Evolutionary conservation across 2,113 vertebrate genomes (phyloP).

Genomic region (Prunella himalayana): DNA sequence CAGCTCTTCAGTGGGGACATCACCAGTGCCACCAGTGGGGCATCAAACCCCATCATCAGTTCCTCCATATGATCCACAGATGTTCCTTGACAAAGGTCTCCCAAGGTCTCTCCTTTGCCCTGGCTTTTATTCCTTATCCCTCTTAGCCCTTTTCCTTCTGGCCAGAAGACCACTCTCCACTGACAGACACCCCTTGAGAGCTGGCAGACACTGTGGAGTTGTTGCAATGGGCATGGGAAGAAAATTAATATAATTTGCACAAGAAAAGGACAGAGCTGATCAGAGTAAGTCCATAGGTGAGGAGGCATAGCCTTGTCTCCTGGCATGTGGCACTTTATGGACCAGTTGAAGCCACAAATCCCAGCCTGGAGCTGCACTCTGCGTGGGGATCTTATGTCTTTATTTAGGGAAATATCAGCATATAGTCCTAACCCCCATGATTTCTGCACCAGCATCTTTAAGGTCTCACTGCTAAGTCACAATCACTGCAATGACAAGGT

Average conservation of each 20-base stretch:
- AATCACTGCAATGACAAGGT: fast-evolving
- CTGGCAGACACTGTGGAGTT: fast-evolving
- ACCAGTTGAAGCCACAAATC: neutral
- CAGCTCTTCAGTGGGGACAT: neutral
- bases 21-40: neutral
- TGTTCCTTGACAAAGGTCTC: neutral
- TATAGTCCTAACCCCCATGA: neutral
- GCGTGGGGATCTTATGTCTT: fast-evolving
- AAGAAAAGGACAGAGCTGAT: neutral
- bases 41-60: neutral
- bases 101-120: neutral
- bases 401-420: neutral
- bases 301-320: neutral
- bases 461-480: neutral
- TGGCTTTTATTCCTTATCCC: neutral
- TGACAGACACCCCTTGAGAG: fast-evolving
- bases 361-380: neutral
- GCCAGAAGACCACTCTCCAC: neutral
- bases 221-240: neutral
- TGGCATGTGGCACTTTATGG: neutral
- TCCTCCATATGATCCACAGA: neutral
- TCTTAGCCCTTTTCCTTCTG: neutral
- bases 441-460: neutral
- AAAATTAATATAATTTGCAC: neutral
- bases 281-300: neutral